Conservation (phyloP, 2,888 invertebrate genomes). For the Latrodectus elegans region DNA sequence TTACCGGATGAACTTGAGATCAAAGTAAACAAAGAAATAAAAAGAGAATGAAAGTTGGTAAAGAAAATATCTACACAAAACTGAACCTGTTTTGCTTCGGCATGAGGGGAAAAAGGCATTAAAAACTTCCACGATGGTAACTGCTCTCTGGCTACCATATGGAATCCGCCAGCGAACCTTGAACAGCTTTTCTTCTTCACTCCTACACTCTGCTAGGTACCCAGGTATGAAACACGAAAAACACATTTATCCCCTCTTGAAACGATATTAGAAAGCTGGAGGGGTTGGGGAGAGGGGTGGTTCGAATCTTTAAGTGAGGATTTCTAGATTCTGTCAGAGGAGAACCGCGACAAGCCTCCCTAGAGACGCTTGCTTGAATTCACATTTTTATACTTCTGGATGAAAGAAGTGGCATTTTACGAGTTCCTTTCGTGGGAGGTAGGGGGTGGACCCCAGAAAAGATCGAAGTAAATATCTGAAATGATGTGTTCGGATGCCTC, state of each 20-base stretch:
- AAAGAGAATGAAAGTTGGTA: neutral
- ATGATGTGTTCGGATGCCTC: constrained; percentile 15
- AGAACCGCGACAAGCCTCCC: constrained; percentile 60
- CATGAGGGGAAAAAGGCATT: constrained; percentile 53
- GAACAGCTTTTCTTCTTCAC: no score
- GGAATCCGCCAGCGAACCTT: no score
- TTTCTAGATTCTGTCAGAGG: constrained; percentile 47
- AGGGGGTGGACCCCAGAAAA: constrained; percentile 9
- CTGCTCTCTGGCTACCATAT: no score
- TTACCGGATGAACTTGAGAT: constrained; percentile 37
- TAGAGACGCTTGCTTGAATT: constrained; percentile 15
- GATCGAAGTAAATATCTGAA: constrained; percentile 50
- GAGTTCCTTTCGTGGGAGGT: constrained; percentile 5
- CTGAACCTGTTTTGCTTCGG: constrained; percentile 1
- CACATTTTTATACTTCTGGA: constrained; percentile 51
- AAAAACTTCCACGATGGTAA: constrained; percentile 24
- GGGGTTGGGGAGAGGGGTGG: neutral
- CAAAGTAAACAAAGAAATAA: constrained; percentile 16
- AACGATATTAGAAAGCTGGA: constrained; percentile 27
- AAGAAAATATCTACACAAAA: constrained; percentile 16
- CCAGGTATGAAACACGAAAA: constrained; percentile 66
- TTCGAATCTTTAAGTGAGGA: constrained; percentile 42
- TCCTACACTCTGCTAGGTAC: constrained; percentile 18
- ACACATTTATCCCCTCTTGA: constrained; percentile 57
- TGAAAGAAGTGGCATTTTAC: constrained; percentile 53